A percentile compares a stretch with the other conserved stretches of the same genome.
Conservation (phyloP, 1,140 invertebrate genomes). For the Dufourea novaeangliae region DNA sequence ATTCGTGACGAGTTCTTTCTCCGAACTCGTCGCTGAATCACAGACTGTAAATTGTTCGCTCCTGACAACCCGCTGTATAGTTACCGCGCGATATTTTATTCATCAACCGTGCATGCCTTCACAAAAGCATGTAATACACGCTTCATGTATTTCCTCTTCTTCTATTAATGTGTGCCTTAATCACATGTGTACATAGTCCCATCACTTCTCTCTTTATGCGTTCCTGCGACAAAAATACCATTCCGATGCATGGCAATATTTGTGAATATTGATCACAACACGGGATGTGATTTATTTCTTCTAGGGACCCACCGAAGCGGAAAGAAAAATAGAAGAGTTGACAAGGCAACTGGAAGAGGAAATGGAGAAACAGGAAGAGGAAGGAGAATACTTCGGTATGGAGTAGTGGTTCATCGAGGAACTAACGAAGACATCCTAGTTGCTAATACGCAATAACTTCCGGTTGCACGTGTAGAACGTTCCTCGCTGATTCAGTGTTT, state of each 20-base stretch:
- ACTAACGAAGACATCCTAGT: neutral
- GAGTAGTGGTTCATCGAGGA: conserved; percentile 37
- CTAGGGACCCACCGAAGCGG: conserved; percentile 92
- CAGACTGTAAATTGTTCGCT: conserved; percentile 42
- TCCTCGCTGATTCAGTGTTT: neutral
- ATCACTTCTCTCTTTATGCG: neutral
- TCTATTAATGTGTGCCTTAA: neutral
- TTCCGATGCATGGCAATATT: conserved; percentile 9
- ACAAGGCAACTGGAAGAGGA: conserved; percentile 95
- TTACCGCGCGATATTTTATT: conserved; percentile 51
- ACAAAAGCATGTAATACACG: conserved; percentile 19
- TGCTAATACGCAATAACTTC: too few relatives aligned
- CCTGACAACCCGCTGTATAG: conserved; percentile 28
- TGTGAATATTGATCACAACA: conserved; percentile 28
- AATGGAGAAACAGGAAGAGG: conserved; percentile 96
- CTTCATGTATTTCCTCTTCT: neutral
- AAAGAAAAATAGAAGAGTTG: conserved; percentile 94
- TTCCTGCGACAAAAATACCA: conserved; percentile 15
- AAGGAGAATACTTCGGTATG: conserved; percentile 98
- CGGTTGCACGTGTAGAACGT: neutral
- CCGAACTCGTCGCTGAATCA: conserved; percentile 55
- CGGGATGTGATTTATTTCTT: conserved; percentile 55
- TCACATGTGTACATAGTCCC: neutral
- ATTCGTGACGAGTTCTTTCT: conserved; percentile 49
- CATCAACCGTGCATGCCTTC: conserved; percentile 7